These are phyloP conservation scores for Clarias macrocephalus DNA, from an alignment of 2,113 vertebrate genomes.

Conservation along the genomic window DNA sequence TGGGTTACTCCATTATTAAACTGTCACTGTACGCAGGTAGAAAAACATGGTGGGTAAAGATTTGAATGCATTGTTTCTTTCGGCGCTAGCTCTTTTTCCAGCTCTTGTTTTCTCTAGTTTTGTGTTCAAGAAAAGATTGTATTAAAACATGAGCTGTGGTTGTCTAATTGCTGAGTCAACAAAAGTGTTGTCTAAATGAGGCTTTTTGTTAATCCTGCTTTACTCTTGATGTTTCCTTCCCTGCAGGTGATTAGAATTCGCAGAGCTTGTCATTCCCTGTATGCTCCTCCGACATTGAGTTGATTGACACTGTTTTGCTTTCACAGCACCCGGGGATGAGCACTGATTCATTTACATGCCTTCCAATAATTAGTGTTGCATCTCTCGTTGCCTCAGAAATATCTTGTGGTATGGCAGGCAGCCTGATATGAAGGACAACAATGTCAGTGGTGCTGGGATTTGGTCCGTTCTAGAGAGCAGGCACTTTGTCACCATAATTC, in stretches of 20 bases:
- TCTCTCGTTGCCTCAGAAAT: constrained; percentile 40
- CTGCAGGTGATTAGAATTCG: constrained; percentile 54
- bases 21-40: constrained; percentile 43
- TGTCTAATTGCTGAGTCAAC: constrained; percentile 51
- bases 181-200: constrained; percentile 51
- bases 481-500: constrained; percentile 60
- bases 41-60: constrained; percentile 21
- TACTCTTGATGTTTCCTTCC: constrained; percentile 18
- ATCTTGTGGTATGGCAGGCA: constrained; percentile 36
- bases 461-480: constrained; percentile 38
- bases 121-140: constrained; percentile 14
- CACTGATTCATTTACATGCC: constrained; percentile 57
- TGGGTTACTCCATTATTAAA: constrained; percentile 49
- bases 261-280: constrained; percentile 48
- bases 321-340: constrained; percentile 28
- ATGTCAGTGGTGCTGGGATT: constrained; percentile 50
- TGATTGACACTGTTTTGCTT: constrained; percentile 57
- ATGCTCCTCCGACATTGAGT: constrained; percentile 49
- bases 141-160: constrained; percentile 2
- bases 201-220: constrained; percentile 37
- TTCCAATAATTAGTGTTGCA: constrained; percentile 55
- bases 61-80: constrained; percentile 25
- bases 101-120: constrained; percentile 17
- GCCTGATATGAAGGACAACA: constrained; percentile 51
- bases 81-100: constrained; percentile 10